phyloP scores from a whole-genome alignment of 37 sponge, comb jelly and placozoan species.

The Geodia barretti region DNA sequence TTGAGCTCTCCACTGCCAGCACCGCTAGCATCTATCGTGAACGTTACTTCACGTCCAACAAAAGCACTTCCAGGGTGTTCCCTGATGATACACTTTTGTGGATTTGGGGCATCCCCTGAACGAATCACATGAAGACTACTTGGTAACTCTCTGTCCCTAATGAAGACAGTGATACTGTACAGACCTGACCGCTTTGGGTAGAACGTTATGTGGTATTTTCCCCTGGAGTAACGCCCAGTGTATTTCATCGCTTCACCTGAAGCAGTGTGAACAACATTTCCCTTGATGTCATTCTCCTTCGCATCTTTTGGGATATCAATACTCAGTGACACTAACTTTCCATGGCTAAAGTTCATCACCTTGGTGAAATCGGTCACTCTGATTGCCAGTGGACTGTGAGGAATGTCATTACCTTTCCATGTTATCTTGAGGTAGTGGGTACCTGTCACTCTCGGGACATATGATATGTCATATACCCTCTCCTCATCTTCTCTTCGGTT shows the following conservation, averaged over 20 bases:
- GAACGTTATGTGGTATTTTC: constrained; percentile 38
- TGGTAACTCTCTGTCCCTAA: constrained; percentile 46
- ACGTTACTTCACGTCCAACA: constrained; percentile 27
- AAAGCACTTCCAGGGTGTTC: constrained; percentile 2
- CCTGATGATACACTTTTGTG: constrained; percentile 29
- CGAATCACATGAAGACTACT: constrained; percentile 71
- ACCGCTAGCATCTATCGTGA: constrained; percentile 45
- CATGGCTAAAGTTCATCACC: constrained; percentile 2
- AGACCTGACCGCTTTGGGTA: constrained; percentile 46
- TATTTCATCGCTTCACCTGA: constrained; percentile 17
- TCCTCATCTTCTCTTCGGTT: background rate
- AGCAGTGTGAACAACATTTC: constrained; percentile 24
- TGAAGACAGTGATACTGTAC: constrained; percentile 50
- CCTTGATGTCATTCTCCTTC: constrained; percentile 46
- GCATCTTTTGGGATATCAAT: constrained; percentile 27
- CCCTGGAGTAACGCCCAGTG: constrained; percentile 53
- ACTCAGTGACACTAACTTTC: constrained; percentile 39
- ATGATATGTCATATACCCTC: background rate
- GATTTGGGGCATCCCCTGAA: constrained; percentile 51
- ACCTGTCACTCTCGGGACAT: constrained; percentile 43
- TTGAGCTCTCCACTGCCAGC: constrained; percentile 51
- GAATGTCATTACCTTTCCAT: constrained; percentile 37
- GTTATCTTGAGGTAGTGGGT: constrained; percentile 29
- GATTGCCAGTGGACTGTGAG: constrained; percentile 39
- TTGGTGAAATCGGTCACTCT: background rate